Evolutionary conservation across 2,113 vertebrate genomes (phyloP).

Genomic region (Alligator sinensis): DNA sequence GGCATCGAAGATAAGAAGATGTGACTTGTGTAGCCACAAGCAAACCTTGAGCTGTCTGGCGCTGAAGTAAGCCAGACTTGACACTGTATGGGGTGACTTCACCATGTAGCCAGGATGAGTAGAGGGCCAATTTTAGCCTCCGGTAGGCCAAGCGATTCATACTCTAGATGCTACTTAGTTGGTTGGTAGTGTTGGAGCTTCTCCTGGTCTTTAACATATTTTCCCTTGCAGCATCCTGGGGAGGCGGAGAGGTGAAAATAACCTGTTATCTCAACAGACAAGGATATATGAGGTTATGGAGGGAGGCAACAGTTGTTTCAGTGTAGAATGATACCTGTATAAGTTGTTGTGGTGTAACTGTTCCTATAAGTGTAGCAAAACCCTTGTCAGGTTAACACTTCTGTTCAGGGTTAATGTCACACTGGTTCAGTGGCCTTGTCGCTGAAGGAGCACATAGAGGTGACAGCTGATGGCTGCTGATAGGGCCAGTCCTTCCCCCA

Average conservation of each 20-base stretch:
- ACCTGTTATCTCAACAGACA: too few relatives aligned
- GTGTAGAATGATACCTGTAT: background rate
- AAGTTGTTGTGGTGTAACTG: background rate
- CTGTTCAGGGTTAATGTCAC: background rate
- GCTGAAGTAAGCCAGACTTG: background rate
- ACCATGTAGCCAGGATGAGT: background rate
- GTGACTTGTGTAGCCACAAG: conserved; percentile 24
- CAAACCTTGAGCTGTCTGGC: background rate
- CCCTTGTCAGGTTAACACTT: background rate
- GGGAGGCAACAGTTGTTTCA: too few relatives aligned
- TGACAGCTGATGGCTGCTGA: too few relatives aligned
- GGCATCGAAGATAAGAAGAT: background rate
- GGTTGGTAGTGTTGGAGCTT: background rate
- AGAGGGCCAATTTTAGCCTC: background rate
- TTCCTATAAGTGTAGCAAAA: too few relatives aligned
- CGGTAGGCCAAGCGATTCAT: background rate
- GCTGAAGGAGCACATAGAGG: too few relatives aligned
- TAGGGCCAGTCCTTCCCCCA: too few relatives aligned
- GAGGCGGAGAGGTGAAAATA: background rate
- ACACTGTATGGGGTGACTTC: background rate
- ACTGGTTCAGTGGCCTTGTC: too few relatives aligned
- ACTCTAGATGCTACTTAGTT: background rate
- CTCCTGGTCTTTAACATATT: background rate
- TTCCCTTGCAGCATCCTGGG: background rate
- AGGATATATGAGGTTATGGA: too few relatives aligned